Base-by-base conservation (phyloP, 2,797 vertebrate genomes). In the Sebastes trivittatus region DNA sequence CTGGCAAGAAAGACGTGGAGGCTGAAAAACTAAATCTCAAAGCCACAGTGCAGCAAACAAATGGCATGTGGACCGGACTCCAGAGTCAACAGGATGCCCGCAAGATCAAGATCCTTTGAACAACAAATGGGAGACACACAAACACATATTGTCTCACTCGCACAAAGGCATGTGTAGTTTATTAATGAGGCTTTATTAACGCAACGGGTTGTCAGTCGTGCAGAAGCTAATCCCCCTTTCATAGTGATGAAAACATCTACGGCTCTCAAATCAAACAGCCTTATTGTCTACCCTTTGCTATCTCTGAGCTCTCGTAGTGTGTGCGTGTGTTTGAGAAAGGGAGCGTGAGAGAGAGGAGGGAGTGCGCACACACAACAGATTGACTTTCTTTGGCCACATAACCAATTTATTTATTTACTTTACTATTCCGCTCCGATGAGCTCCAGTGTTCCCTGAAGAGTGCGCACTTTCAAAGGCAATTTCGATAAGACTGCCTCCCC, bases 331-430 rank as follows among this genome's bases (percentile, higher is more conserved):
- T 74, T 63, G 69, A 61, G 69, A 13, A 80, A 73, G 65, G 56
- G 72, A 13, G 30, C 30, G 56, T 27, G 64, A 65, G 20, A 49
- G 7, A 64, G 69, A 14, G 64, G 61, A 67, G 78, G 5, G 72
- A 65, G 66, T 38, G 36, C 8, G 13, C 3, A 5, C 77, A 75
- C 80, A 79, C 80, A 92, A 84, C 87, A 94, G 90, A 95, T 91
- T 93, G 93, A 92, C 93, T 94, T 93, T 94, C 91, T 93, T 86
- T 85, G 90, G 90, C 92, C 92, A 88, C 92, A 89, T 89, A 93
- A 92, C 88, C 92, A 92, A 93, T 94, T 95, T 93, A 94, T 95
- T 93, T 94, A 95, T 94, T 95, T 94, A 94, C 92, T 93, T 92
- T 91, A 91, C 88, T 82, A 89, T 93, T 93, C 88, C 83, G 81